Conservation (phyloP, 2,888 invertebrate species). For the Lasioglossum villosulum region DNA sequence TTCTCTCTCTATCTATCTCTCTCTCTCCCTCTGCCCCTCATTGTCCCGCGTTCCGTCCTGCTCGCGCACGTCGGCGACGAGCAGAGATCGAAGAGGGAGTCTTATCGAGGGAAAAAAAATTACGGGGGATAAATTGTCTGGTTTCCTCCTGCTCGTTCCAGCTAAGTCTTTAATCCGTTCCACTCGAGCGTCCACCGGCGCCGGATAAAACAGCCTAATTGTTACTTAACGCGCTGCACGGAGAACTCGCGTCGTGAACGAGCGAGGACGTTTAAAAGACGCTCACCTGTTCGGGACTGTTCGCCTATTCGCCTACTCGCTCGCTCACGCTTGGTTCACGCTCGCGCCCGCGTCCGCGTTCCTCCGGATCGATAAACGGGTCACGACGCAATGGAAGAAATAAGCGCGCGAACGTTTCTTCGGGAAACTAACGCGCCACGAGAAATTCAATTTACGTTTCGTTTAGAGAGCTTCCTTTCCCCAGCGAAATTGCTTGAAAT, state of each 20-base stretch:
- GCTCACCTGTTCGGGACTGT: background rate
- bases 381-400: conserved; percentile 27
- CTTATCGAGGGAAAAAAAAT: conserved; percentile 22
- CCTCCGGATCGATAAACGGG: conserved; percentile 38
- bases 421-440: background rate
- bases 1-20: background rate
- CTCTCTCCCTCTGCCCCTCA: background rate
- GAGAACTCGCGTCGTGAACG: conserved; percentile 11
- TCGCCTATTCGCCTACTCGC: background rate
- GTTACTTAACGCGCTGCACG: conserved; percentile 26
- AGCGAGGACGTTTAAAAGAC: conserved; percentile 30
- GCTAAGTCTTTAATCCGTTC: conserved; percentile 30
- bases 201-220: conserved; percentile 21
- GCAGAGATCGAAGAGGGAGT: conserved; percentile 14
- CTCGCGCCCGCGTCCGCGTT: background rate
- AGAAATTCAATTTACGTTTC: conserved; percentile 20
- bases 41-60: background rate
- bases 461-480: conserved; percentile 22
- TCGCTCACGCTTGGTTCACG: background rate
- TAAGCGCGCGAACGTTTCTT: conserved; percentile 13
- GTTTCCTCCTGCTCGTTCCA: conserved; percentile 11
- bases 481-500: conserved; percentile 19
- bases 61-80: background rate
- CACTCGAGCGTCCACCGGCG: conserved; percentile 12
- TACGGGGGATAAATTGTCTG: background rate